Base-by-base conservation (phyloP, 2,113 vertebrate genomes). In the Diadophis punctatus region DNA sequence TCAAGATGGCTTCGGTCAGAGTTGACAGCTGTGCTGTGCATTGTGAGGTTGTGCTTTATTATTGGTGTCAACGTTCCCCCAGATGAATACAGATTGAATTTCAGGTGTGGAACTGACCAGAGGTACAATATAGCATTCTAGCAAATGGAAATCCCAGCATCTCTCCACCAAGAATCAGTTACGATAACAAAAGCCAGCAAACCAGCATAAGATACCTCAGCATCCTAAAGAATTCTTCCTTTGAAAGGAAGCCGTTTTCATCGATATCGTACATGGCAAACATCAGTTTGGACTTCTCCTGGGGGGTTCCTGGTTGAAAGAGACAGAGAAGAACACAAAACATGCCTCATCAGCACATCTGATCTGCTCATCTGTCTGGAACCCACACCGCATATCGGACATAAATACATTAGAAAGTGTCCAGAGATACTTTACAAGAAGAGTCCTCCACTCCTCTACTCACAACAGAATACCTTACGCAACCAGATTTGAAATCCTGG, bases 241-340 rank as follows among this genome's bases (percentile, higher is more conserved):
- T 99, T 56, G 98, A 98, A 92, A 99, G 98, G 93, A 97, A 98
- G 25, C 98, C 99, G 20, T 98, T 98, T 94, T 95, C 98, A 93
- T 98, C 97, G 3, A 98, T 97, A 87, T 99, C 98, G 8, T 99
- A 98, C 98, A 99, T 99, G 89, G 98, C 97, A 96, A 99, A 99
- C 98, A 99, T 98, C 91, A 99, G 94, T 86, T 96, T 98, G 88
- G 99, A 99, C 93, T 99, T 99, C 87, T 99, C 98, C 91, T 99
- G 98, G 20, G 99, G 96, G 60, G 98, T 98, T 11, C 99, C 99
- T 99, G 94, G 8, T 68, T 22, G 56, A 84, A 27, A 87, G 3
- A 51, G 12, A 90, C 58, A 93, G 49, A 93, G 52, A 43, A 0
- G 0, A 88, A 48, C 8, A 34, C 3, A 14, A 74, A 39, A 3